phyloP scores from a whole-genome alignment of 2,113 vertebrate species.

The Arenaria interpres region DNA sequence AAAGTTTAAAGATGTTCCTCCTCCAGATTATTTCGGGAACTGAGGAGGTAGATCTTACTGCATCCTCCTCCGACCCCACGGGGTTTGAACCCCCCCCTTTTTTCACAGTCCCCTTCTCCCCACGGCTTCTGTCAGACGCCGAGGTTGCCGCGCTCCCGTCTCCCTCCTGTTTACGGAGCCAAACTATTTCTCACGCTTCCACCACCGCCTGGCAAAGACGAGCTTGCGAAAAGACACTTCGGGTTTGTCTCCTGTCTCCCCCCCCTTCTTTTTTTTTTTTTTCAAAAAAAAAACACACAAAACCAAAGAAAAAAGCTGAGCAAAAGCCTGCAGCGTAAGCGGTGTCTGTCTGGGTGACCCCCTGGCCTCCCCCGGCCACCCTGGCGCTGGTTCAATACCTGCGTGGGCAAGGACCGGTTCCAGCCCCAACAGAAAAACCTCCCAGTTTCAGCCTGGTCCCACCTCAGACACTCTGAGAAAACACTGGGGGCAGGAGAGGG shows the following conservation, averaged over 20 bases:
- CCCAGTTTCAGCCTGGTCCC: rapidly evolving
- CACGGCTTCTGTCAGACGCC: not conserved
- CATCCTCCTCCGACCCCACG: not conserved
- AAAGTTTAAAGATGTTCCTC: not conserved
- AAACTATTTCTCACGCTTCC: not conserved
- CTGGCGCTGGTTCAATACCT: not conserved
- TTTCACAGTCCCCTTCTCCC: not conserved
- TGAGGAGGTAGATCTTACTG: not conserved
- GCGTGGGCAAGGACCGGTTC: rapidly evolving
- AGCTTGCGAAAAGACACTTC: not conserved
- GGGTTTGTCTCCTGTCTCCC: not conserved
- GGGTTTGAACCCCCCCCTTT: not conserved
- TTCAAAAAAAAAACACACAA: too few species aligned
- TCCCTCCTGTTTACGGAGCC: not conserved
- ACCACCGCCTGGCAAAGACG: not conserved
- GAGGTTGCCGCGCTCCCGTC: not conserved
- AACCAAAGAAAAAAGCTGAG: not conserved
- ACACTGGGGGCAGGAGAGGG: rapidly evolving
- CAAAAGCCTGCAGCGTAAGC: not conserved
- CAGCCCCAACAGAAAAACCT: not conserved
- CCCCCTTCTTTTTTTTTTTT: not conserved
- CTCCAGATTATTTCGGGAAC: not conserved
- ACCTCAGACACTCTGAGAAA: not conserved
- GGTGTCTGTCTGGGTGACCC: not conserved
- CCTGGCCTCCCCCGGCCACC: not conserved